These are phyloP conservation scores for Clarias batrachus DNA, from an alignment of 2,113 vertebrate species.

Conservation along the genomic window DNA sequence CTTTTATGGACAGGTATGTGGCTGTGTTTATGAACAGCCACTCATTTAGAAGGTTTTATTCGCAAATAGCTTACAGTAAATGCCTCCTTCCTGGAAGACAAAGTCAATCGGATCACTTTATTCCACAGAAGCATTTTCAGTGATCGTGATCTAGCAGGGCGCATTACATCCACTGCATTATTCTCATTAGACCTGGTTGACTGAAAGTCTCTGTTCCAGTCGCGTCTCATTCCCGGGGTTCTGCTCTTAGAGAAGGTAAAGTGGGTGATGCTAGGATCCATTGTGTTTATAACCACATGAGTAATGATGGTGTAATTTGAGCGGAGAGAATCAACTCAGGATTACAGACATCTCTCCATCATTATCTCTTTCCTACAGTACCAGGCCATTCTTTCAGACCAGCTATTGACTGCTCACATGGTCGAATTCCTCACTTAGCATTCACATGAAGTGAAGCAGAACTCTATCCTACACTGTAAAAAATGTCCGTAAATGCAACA, in stretches of 20 bases:
- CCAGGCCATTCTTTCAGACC: not conserved
- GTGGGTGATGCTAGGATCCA: not conserved
- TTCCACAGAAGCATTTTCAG: not conserved
- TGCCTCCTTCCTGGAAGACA: constrained; percentile 38
- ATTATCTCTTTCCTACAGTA: not conserved
- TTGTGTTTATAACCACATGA: constrained; percentile 10
- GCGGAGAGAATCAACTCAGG: not conserved
- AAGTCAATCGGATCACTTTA: not conserved
- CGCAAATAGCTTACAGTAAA: constrained; percentile 50
- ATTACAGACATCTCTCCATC: not conserved
- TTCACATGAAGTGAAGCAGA: not conserved
- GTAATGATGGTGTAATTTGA: constrained; percentile 26
- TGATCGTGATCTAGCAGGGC: not conserved
- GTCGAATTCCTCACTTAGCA: not conserved
- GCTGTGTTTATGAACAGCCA: constrained; percentile 48
- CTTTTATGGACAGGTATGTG: constrained; percentile 60
- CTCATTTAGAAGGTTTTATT: constrained; percentile 52
- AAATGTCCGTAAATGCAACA: too few species aligned
- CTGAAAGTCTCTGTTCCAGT: not conserved
- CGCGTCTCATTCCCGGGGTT: not conserved
- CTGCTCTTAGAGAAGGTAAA: not conserved
- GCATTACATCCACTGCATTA: constrained; percentile 7
- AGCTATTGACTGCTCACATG: not conserved
- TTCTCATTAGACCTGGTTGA: not conserved
- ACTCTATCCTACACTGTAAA: not conserved